phyloP scores from a whole-genome alignment of 2,797 vertebrate genomes.

The Catamblyrhynchus diadema region DNA sequence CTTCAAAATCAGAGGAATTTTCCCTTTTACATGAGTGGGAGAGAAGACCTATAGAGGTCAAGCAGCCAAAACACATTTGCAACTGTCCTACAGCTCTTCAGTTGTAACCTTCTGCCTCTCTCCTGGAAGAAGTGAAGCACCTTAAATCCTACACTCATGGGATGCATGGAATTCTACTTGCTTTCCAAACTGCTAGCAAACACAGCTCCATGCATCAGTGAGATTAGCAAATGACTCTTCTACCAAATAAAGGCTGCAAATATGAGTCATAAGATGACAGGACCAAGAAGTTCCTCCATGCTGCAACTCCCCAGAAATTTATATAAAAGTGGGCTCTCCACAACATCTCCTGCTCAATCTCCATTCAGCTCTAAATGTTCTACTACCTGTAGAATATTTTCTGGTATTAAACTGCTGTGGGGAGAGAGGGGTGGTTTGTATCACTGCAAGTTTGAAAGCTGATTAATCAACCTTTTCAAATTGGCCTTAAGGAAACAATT shows the following conservation, averaged over 20 bases:
- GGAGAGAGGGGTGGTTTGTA: accelerated
- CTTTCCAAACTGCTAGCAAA: background rate
- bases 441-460: background rate
- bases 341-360: background rate
- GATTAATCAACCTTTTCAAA: background rate
- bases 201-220: background rate
- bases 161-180: background rate
- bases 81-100: background rate
- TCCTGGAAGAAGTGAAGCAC: background rate
- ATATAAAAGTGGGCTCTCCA: background rate
- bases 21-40: background rate
- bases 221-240: background rate
- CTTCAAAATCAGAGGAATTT: background rate
- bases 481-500: background rate
- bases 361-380: background rate
- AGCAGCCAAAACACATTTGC: background rate
- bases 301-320: background rate
- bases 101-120: background rate
- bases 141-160: background rate
- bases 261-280: background rate
- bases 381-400: background rate
- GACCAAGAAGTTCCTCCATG: background rate
- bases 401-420: background rate
- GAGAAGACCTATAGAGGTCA: background rate
- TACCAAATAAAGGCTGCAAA: background rate